Evolutionary conservation across 2,113 vertebrate species (phyloP).

Genomic region (Dromaius novaehollandiae): DNA sequence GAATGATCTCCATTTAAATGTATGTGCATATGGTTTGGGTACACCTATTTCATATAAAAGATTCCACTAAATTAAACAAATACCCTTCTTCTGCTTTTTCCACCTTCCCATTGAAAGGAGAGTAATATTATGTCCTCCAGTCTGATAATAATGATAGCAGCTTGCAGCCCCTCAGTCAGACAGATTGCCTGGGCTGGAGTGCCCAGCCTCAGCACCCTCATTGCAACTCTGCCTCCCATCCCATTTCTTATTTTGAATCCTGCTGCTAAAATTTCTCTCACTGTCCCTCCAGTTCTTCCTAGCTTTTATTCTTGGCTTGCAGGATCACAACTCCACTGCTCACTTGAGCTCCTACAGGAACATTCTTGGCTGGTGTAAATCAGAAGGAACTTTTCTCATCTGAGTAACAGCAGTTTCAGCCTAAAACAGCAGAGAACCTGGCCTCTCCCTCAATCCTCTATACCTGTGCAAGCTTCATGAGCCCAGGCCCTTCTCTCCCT

Average conservation of each 20-base stretch:
- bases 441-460: not conserved
- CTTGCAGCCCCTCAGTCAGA: not conserved
- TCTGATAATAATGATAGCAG: not conserved
- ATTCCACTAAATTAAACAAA: not conserved
- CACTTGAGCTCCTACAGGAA: constrained; percentile 39
- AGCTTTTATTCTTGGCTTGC: not conserved
- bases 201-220: constrained; percentile 5
- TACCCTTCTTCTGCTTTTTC: not conserved
- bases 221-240: not conserved
- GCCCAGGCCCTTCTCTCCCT: not conserved
- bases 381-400: not conserved
- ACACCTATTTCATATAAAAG: not conserved
- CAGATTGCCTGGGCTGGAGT: constrained; percentile 17
- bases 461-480: not conserved
- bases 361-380: constrained; percentile 6
- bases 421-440: not conserved
- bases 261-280: not conserved
- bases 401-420: not conserved
- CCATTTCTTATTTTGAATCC: not conserved
- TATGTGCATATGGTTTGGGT: not conserved
- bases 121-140: constrained; percentile 11
- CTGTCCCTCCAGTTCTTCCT: not conserved
- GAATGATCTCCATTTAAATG: not conserved
- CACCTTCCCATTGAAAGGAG: not conserved
- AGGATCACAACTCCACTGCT: not conserved